Evolutionary conservation across 2,888 invertebrate genomes (phyloP).

Genomic region (Drymonia ruficornis): DNA sequence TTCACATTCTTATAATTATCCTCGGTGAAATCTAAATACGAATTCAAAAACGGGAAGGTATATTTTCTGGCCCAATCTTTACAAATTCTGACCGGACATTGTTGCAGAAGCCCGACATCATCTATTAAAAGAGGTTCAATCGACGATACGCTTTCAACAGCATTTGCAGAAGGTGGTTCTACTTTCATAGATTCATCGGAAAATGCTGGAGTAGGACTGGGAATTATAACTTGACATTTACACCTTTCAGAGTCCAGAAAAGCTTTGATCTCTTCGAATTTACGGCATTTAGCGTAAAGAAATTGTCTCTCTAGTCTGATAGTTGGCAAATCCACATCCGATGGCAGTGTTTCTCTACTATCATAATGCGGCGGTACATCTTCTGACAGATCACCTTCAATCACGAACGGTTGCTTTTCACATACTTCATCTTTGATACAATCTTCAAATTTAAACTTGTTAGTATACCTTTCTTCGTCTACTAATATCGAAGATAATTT

Average conservation of each 20-base stretch:
- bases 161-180: conserved; percentile 8
- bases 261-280: conserved; percentile 63
- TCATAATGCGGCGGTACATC: conserved; percentile 55
- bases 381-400: conserved; percentile 61
- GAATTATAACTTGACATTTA: conserved; percentile 48
- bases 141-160: conserved; percentile 49
- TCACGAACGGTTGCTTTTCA: conserved; percentile 60
- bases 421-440: conserved; percentile 39
- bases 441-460: conserved; percentile 57
- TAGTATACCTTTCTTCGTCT: conserved; percentile 47
- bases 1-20: conserved; percentile 64
- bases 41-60: conserved; percentile 55
- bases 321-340: conserved; percentile 62
- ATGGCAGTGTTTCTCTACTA: conserved; percentile 68
- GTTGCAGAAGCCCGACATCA: conserved; percentile 49
- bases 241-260: conserved; percentile 62
- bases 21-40: conserved; percentile 68
- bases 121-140: conserved; percentile 57
- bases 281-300: conserved; percentile 73
- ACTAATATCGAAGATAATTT: conserved; percentile 52
- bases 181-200: conserved; percentile 18
- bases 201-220: conserved; percentile 7
- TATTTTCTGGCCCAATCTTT: conserved; percentile 46
- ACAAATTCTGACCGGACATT: conserved; percentile 58
- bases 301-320: conserved; percentile 64